Evolutionary conservation across 2,797 vertebrate genomes (phyloP).

Genomic region (Ctenopoma multispine): DNA sequence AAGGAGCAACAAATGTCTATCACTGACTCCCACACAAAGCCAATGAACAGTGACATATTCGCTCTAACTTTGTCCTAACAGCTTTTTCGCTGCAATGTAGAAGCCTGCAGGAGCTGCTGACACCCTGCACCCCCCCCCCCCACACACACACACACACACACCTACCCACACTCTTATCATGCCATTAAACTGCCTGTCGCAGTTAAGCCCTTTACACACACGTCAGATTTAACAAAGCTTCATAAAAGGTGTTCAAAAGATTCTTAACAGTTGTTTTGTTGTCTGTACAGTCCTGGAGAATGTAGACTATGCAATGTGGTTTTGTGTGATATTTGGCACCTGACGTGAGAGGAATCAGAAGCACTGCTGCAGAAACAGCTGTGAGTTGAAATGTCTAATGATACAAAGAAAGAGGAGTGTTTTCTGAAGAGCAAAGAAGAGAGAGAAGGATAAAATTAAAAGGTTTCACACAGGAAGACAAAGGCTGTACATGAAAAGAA

Average conservation of each 20-base stretch:
- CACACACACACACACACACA: conserved; percentile 31
- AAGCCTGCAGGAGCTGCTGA: conserved; percentile 27
- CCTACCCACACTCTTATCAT: conserved; percentile 29
- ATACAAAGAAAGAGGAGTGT: background rate
- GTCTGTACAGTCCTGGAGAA: background rate
- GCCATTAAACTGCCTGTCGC: background rate
- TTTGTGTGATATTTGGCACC: background rate
- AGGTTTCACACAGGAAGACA: no score
- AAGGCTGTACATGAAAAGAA: no score
- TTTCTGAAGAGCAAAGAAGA: no score
- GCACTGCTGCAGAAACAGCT: background rate
- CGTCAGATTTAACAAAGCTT: background rate
- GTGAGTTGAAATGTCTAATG: conserved; percentile 32
- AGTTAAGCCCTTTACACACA: background rate
- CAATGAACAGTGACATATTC: conserved; percentile 43
- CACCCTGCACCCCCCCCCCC: background rate
- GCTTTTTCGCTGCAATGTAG: conserved; percentile 38
- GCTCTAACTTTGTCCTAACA: conserved; percentile 13
- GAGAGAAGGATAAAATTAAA: no score
- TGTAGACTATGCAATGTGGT: background rate
- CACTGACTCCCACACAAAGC: conserved; percentile 40
- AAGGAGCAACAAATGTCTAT: conserved; percentile 53
- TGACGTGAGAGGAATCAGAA: background rate
- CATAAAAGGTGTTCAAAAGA: background rate
- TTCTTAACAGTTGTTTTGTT: background rate